Percentiles rank a stretch among this genome's conserved stretches.
phyloP scores from a whole-genome alignment of 2,113 vertebrate species.

The Osmerus mordax region DNA sequence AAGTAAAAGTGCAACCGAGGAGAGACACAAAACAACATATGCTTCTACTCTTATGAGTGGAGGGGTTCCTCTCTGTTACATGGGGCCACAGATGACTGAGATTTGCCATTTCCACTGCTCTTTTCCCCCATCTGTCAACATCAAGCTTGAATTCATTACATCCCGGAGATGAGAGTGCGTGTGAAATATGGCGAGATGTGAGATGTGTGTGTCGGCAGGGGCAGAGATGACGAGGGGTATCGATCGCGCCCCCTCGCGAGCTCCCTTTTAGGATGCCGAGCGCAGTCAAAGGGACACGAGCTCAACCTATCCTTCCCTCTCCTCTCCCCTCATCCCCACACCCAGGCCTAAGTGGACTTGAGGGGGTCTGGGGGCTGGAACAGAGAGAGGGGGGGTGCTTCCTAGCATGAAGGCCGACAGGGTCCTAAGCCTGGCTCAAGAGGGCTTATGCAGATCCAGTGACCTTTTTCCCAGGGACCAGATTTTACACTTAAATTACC shows the following conservation, averaged over 20 bases:
- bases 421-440: constrained; percentile 85
- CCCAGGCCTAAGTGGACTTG: too few relatives aligned
- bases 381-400: constrained; percentile 60
- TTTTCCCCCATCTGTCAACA: constrained; percentile 78
- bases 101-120: constrained; percentile 71
- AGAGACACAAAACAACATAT: constrained; percentile 73
- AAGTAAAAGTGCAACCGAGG: constrained; percentile 59
- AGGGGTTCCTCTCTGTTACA: constrained; percentile 69
- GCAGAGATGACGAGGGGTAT: constrained; percentile 72
- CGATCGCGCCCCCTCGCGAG: constrained; percentile 73
- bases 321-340: constrained; percentile 31
- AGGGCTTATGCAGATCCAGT: constrained; percentile 91
- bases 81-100: constrained; percentile 78
- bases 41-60: constrained; percentile 62
- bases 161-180: not conserved
- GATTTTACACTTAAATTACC: constrained; percentile 97
- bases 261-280: constrained; percentile 83
- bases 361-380: too few relatives aligned
- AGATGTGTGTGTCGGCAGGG: constrained; percentile 30
- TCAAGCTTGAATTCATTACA: constrained; percentile 50
- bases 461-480: constrained; percentile 93
- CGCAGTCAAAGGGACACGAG: constrained; percentile 76
- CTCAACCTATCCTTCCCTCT: constrained; percentile 49
- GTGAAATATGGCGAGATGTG: constrained; percentile 40
- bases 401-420: constrained; percentile 77